Conservation (phyloP, 2,797 vertebrate species). For the Falco cherrug region DNA sequence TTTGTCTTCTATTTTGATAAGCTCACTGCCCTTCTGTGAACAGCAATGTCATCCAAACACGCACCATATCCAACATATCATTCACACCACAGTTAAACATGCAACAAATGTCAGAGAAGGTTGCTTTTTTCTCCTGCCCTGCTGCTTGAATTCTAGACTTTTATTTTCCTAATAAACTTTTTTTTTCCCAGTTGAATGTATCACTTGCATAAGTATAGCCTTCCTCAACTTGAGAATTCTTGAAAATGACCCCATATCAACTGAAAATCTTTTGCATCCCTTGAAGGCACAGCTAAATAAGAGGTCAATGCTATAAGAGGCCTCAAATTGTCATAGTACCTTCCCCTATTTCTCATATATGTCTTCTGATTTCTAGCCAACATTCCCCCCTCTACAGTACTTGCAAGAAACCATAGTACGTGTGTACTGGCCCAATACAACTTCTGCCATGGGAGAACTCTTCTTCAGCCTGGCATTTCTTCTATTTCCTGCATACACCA, state of each 20-base stretch:
- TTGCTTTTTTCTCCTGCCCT: neutral
- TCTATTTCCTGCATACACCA: neutral
- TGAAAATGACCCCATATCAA: neutral
- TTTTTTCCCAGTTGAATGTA: neutral
- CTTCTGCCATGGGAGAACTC: neutral
- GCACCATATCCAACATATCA: neutral
- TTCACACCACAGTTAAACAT: neutral
- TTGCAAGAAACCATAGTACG: neutral
- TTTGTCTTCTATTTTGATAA: conserved; percentile 39
- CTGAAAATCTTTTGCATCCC: neutral
- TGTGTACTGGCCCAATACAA: rapidly evolving
- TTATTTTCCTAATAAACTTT: neutral
- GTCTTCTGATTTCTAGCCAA: neutral
- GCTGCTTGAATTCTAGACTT: neutral
- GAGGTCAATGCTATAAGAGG: rapidly evolving
- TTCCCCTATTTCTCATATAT: neutral
- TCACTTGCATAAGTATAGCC: rapidly evolving
- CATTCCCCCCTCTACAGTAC: neutral
- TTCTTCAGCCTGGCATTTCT: neutral
- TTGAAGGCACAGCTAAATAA: neutral
- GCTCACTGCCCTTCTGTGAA: conserved; percentile 13
- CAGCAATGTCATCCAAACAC: neutral
- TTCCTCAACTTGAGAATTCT: neutral
- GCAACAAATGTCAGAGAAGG: neutral
- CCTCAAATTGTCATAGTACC: neutral